phyloP scores from a whole-genome alignment of 2,113 vertebrate genomes.

The Pterocles orientalis region DNA sequence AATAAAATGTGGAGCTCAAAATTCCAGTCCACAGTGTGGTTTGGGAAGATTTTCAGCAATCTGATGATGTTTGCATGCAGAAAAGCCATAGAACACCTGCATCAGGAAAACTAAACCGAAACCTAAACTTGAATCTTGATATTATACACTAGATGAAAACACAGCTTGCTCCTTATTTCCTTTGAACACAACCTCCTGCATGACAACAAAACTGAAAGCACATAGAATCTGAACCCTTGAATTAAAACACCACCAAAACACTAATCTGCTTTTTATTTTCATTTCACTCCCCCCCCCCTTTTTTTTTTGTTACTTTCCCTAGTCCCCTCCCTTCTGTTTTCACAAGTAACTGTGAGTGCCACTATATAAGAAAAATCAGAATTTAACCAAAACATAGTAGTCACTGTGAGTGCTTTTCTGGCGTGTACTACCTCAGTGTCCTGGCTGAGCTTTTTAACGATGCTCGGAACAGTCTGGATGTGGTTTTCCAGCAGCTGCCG shows the following conservation, averaged over 20 bases:
- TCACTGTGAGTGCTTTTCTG: background rate
- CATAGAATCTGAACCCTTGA: background rate
- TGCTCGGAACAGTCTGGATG: constrained; percentile 80
- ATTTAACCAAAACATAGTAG: background rate
- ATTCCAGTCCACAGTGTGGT: background rate
- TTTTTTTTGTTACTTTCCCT: background rate
- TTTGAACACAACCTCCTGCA: background rate
- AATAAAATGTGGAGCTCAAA: background rate
- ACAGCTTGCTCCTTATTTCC: background rate
- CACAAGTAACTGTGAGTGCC: background rate
- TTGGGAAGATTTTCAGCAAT: background rate
- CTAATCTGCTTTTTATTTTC: background rate
- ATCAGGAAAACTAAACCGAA: background rate
- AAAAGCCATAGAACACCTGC: background rate
- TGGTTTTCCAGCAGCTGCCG: constrained; percentile 81
- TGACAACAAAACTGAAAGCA: background rate
- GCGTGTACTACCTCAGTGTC: constrained; percentile 75
- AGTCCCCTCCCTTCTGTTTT: background rate
- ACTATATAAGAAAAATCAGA: background rate
- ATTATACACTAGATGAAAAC: fast-evolving
- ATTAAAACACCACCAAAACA: background rate
- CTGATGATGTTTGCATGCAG: background rate
- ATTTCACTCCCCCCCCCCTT: background rate
- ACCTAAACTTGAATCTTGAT: background rate
- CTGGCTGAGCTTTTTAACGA: constrained; percentile 82